Percentiles rank a stretch among this genome's conserved stretches.
Evolutionary conservation across 2,113 vertebrate species (phyloP).

Genomic region (rabbit (Oryctolagus cuniculus)): DNA sequence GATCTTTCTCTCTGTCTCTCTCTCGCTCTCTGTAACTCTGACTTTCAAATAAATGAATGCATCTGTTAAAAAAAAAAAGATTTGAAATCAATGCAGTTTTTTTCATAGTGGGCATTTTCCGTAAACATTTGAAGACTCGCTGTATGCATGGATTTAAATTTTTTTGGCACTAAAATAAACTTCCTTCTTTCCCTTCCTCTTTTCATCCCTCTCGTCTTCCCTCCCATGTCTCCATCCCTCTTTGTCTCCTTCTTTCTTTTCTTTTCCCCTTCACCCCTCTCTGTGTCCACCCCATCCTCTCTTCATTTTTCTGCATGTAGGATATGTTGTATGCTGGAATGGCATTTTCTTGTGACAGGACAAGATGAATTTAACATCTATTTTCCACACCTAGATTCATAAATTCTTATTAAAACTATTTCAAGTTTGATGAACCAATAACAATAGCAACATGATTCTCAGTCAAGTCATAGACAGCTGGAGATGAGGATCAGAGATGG

Average conservation of each 20-base stretch:
- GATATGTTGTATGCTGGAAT: background rate
- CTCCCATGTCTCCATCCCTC: background rate
- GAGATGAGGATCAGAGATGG: background rate
- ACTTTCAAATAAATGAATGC: too few species aligned
- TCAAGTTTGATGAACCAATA: background rate
- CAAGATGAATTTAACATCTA: background rate
- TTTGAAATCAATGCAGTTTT: too few species aligned
- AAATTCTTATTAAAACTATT: background rate
- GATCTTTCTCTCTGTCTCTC: too few species aligned
- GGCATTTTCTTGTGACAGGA: background rate
- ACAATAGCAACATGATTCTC: background rate
- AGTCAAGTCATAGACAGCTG: background rate
- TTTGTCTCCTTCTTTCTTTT: background rate
- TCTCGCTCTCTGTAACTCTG: too few species aligned
- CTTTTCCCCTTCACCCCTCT: background rate
- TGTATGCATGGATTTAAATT: too few species aligned
- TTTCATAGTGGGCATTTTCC: too few species aligned
- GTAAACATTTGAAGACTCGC: too few species aligned
- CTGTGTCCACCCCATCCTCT: background rate
- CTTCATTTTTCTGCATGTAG: background rate
- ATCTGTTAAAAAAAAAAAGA: too few species aligned
- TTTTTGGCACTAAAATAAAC: too few species aligned
- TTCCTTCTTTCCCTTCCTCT: rapidly evolving
- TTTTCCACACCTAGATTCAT: background rate
- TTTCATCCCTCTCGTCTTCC: rapidly evolving